Percentiles rank a stretch among this genome's conserved stretches.
phyloP scores from a whole-genome alignment of 2,888 invertebrate species.

The Limnephilus rhombicus region DNA sequence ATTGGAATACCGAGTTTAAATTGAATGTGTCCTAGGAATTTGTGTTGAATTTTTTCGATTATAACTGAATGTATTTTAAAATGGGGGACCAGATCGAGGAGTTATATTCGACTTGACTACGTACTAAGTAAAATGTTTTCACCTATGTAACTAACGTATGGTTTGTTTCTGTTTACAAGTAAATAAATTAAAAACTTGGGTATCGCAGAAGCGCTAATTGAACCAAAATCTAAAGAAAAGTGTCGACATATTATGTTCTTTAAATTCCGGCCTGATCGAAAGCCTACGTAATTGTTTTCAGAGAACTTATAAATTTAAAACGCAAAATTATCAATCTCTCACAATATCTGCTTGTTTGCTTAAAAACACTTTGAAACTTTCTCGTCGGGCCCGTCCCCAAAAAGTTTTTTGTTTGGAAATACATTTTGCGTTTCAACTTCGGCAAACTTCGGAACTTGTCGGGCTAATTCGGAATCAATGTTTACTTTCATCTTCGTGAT shows the following conservation, averaged over 20 bases:
- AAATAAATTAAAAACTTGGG: neutral
- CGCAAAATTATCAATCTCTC: neutral
- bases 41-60: too few species aligned
- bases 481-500: neutral
- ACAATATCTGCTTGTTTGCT: neutral
- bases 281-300: neutral
- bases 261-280: neutral
- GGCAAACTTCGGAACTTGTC: neutral
- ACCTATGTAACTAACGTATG: too few species aligned
- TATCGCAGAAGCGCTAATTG: neutral
- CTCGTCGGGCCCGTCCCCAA: neutral
- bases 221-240: neutral
- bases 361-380: neutral
- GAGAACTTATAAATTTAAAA: neutral
- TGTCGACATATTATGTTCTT: neutral
- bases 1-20: too few species aligned
- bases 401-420: constrained; percentile 1
- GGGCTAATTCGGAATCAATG: constrained; percentile 1
- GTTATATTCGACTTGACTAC: too few species aligned
- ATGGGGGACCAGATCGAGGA: too few species aligned
- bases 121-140: too few species aligned
- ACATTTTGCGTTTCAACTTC: neutral
- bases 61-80: too few species aligned
- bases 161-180: too few species aligned
- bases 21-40: too few species aligned